Conservation (phyloP, 92 coral and sea anemone species). For the Palythoa grandiflora region DNA sequence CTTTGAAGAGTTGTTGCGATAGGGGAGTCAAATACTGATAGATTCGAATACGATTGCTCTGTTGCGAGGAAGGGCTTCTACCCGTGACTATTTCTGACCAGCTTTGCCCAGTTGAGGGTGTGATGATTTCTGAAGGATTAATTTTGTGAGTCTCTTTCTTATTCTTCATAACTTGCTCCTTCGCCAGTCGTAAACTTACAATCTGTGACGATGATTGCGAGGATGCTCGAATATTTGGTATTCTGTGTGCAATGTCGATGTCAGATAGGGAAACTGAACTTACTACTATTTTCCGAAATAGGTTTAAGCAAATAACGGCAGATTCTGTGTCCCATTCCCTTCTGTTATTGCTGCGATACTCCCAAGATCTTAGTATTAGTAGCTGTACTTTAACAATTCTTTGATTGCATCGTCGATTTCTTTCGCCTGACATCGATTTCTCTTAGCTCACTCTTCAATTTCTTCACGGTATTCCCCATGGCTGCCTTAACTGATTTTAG, state of each 20-base stretch:
- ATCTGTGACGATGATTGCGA: constrained; percentile 47
- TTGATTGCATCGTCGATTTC: constrained; percentile 58
- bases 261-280: constrained; percentile 12
- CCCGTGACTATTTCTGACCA: constrained; percentile 24
- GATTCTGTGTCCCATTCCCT: constrained; percentile 59
- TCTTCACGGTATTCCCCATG: constrained; percentile 35
- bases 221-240: constrained; percentile 50
- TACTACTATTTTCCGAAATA: constrained; percentile 40
- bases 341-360: constrained; percentile 47
- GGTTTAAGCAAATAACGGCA: constrained; percentile 48
- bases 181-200: constrained; percentile 60
- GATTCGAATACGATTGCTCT: constrained; percentile 25
- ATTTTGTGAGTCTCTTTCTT: constrained; percentile 49
- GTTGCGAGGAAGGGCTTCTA: constrained; percentile 12
- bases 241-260: constrained; percentile 56
- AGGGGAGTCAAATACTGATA: constrained; percentile 28
- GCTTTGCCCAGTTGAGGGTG: constrained; percentile 26
- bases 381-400: constrained; percentile 57
- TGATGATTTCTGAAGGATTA: constrained; percentile 28
- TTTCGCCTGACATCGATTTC: constrained; percentile 32
- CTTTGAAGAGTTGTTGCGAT: constrained; percentile 38
- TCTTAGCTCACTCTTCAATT: constrained; percentile 15
- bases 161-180: constrained; percentile 53
- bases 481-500: constrained; percentile 22
- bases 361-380: constrained; percentile 67